Percentiles rank a stretch among this genome's conserved stretches.
These are phyloP conservation scores for Syndactyla subalaris DNA, from an alignment of 2,797 vertebrate species.

Conservation along the genomic window DNA sequence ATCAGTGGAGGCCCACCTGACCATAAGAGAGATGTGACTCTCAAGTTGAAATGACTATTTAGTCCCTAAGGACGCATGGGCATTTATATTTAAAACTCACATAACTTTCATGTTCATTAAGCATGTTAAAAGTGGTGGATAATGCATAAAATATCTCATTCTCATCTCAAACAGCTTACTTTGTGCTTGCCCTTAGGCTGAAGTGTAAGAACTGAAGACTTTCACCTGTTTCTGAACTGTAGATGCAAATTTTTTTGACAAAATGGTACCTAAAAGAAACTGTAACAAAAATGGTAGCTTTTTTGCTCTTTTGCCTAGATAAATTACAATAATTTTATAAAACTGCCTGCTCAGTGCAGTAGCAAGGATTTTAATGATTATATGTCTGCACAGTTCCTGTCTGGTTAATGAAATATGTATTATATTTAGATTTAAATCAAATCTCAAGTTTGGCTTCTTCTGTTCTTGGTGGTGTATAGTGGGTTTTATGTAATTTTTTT, in stretches of 20 bases:
- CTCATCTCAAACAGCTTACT: background rate
- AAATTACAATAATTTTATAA: conserved; percentile 13
- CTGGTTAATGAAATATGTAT: conserved; percentile 23
- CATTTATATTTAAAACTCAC: background rate
- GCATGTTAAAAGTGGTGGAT: background rate
- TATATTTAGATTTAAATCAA: conserved; percentile 4
- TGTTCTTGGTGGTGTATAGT: background rate
- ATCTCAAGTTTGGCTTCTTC: background rate
- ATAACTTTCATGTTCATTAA: background rate
- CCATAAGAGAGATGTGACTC: background rate
- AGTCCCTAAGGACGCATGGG: background rate
- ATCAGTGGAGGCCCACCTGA: background rate
- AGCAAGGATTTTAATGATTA: conserved; percentile 1
- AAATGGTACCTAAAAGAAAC: background rate
- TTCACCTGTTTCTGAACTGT: background rate
- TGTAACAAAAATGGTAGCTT: background rate
- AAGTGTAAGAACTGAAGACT: background rate
- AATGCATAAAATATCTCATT: background rate
- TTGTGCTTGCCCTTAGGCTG: background rate
- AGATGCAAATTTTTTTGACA: background rate
- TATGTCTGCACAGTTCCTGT: background rate
- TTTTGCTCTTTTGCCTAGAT: background rate
- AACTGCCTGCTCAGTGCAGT: background rate
- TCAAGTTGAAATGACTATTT: background rate
- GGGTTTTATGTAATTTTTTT: background rate